phyloP scores from a whole-genome alignment of 2,113 vertebrate species.

The Notarius quadriscutis region DNA sequence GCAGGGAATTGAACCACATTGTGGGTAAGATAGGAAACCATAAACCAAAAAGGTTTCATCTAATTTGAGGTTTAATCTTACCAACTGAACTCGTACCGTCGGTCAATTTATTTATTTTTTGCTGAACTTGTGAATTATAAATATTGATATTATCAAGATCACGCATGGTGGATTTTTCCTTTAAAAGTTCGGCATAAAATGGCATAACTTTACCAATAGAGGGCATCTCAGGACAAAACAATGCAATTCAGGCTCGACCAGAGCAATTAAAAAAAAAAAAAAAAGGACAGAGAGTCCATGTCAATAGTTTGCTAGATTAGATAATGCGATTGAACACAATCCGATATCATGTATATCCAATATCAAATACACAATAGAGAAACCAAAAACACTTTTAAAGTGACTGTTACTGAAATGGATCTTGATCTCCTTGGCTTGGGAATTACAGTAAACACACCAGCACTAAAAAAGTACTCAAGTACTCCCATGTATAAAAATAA shows the following conservation, averaged over 20 bases:
- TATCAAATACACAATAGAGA: not conserved
- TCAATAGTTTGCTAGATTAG: not conserved
- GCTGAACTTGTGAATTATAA: not conserved
- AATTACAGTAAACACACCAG: constrained; percentile 4
- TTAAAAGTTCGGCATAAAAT: not conserved
- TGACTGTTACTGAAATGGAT: not conserved
- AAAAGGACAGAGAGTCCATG: not conserved
- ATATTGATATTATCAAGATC: not conserved
- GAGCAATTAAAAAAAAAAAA: not conserved
- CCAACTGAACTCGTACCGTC: too few species aligned
- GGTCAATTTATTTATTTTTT: not conserved
- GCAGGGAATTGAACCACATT: not conserved
- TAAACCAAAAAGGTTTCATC: too few species aligned
- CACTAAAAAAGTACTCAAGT: constrained; percentile 23
- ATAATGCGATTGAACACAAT: not conserved
- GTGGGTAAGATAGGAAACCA: not conserved
- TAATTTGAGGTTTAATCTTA: too few species aligned
- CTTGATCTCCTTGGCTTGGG: constrained; percentile 9
- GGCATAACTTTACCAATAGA: not conserved
- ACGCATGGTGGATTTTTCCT: not conserved
- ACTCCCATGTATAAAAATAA: constrained; percentile 31
- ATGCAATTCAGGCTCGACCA: not conserved
- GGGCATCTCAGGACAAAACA: not conserved
- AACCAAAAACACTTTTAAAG: not conserved
- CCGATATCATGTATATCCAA: too few species aligned